These are phyloP conservation scores for Drosophila bunnanda DNA, from an alignment of 2,888 invertebrate genomes.

Conservation along the genomic window DNA sequence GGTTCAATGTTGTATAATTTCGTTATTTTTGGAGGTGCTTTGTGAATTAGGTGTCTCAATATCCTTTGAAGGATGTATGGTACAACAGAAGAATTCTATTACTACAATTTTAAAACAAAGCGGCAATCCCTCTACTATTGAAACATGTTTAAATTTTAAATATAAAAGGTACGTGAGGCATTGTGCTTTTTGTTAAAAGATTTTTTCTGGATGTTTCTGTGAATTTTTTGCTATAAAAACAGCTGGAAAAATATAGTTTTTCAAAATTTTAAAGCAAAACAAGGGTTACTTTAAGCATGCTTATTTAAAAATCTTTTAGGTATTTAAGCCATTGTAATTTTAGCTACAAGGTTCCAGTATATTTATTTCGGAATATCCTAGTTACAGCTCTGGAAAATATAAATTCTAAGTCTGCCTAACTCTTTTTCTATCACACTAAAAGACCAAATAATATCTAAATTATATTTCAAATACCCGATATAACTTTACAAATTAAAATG, in stretches of 20 bases:
- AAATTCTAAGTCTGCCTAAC: too few species aligned
- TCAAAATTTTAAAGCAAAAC: background rate
- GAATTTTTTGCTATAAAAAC: background rate
- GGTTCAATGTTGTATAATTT: background rate
- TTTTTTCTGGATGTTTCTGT: background rate
- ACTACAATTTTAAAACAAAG: too few species aligned
- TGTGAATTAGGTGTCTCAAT: background rate
- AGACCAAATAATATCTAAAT: background rate
- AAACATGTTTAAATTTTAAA: too few species aligned
- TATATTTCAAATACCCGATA: background rate
- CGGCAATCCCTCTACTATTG: too few species aligned
- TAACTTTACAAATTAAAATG: background rate
- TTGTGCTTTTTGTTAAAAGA: background rate
- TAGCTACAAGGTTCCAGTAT: fast-evolving
- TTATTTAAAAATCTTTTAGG: background rate
- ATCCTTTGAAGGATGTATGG: background rate
- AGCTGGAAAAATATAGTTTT: background rate
- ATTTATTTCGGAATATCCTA: background rate
- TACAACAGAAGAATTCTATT: too few species aligned
- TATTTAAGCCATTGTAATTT: fast-evolving
- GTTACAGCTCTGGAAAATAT: too few species aligned
- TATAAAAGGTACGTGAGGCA: too few species aligned
- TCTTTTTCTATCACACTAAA: too few species aligned
- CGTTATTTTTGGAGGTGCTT: fast-evolving
- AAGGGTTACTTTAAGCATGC: background rate